These are phyloP conservation scores for Dreissena polymorpha DNA, from an alignment of 1,140 invertebrate genomes.

Conservation along the genomic window DNA sequence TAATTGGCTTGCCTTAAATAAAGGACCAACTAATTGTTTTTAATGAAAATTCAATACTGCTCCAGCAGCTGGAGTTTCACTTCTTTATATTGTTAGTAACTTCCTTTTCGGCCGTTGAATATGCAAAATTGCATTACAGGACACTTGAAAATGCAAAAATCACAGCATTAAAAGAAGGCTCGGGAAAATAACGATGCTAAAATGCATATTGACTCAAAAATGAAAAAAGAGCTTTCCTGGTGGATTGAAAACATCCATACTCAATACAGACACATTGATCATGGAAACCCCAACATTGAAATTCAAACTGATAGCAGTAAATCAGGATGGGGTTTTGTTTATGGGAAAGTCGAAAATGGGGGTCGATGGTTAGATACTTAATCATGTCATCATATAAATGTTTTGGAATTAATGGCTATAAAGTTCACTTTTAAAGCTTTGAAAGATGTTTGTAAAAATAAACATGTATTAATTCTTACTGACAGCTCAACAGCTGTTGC, in stretches of 20 bases:
- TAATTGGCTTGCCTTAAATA: too few relatives aligned
- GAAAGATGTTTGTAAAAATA: not conserved
- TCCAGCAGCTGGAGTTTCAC: too few relatives aligned
- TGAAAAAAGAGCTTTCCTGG: slow-evolving; percentile 11
- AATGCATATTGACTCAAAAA: too few relatives aligned
- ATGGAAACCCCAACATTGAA: not conserved
- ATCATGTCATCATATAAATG: slow-evolving; percentile 44
- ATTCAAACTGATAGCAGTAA: too few relatives aligned
- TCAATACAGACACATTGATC: not conserved
- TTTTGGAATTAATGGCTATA: slow-evolving; percentile 42
- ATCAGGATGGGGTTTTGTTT: not conserved
- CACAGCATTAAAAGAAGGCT: too few relatives aligned
- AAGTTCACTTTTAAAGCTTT: slow-evolving; percentile 14
- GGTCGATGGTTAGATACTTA: slow-evolving; percentile 35
- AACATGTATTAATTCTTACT: slow-evolving; percentile 38
- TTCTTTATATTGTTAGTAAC: too few relatives aligned
- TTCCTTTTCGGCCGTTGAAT: too few relatives aligned
- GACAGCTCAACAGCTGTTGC: slow-evolving; percentile 49
- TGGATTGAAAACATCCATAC: slow-evolving; percentile 19
- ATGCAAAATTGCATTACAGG: too few relatives aligned
- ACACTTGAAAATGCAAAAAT: too few relatives aligned
- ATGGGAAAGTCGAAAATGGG: not conserved
- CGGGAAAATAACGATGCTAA: too few relatives aligned
- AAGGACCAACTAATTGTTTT: too few relatives aligned
- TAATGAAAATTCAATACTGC: too few relatives aligned